These are phyloP conservation scores for Cyphomyrmex costatus DNA, from an alignment of 1,140 invertebrate species.

Conservation along the genomic window DNA sequence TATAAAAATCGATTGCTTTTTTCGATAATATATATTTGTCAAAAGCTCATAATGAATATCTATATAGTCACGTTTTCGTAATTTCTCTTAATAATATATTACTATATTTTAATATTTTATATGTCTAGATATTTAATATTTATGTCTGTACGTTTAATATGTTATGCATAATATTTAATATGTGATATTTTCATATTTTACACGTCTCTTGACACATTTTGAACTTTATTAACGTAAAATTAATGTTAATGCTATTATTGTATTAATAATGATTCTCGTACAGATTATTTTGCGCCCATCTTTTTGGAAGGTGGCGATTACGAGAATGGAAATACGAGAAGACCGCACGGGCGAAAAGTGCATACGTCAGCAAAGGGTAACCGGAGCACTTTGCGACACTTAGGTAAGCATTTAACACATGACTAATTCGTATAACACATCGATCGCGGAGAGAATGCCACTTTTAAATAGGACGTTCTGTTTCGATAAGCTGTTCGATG, in stretches of 20 bases:
- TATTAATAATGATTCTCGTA: neutral
- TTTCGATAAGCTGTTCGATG: neutral
- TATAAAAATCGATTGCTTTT: conserved; percentile 14
- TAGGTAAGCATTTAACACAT: conserved; percentile 3
- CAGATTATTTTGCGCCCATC: neutral
- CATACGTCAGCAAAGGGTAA: conserved; percentile 9
- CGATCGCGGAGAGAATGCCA: conserved; percentile 18
- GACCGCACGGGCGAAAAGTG: conserved; percentile 24
- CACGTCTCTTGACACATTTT: neutral
- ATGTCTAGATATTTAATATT: neutral
- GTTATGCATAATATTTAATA: neutral
- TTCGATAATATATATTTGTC: neutral
- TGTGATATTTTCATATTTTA: neutral
- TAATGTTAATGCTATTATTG: conserved; percentile 1
- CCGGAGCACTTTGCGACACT: conserved; percentile 41
- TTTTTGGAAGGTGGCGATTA: neutral
- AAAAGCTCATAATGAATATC: neutral
- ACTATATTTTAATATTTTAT: neutral
- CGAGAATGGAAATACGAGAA: neutral
- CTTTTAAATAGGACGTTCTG: conserved; percentile 8
- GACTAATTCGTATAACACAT: conserved; percentile 35
- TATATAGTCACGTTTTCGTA: neutral
- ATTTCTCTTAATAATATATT: no score
- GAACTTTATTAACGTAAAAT: neutral
- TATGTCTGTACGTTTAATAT: neutral